Evolutionary conservation across 2,888 invertebrate species (phyloP), one percentile per base, ranked within the genome.

Genomic region (Xylophagus ater): DNA sequence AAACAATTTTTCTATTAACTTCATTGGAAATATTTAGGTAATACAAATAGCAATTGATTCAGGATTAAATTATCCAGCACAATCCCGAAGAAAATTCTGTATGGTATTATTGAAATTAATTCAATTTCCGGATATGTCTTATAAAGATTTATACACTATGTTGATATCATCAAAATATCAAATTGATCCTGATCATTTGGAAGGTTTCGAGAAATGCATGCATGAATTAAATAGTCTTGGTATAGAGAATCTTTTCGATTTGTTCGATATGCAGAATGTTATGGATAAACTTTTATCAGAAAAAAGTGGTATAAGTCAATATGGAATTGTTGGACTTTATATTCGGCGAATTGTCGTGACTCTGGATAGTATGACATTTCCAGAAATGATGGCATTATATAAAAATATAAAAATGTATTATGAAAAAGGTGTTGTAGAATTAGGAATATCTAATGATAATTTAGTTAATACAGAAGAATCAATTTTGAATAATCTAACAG

Each of bases 331-430:
- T 71, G 90, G 90, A 20, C 69, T 87, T 47, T 92, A 85, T 61
- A 70, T 92, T 45, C 70, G 90, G 45, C 71, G 89, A 54, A 79
- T 89, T 57, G 73, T 82, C 47, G 69, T 90, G 2, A 78, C 82
- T 46, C 76, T 90, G 56, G 86, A 89, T 53, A 84, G 82, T 58
- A 67, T 90, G 47, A 76, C 82, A 12, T 92, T 92, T 66, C 79
- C 82, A 24, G 84, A 87, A 69, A 78, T 87, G 42, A 80, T 81
- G 32, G 69, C 74, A 24, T 68, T 89, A 18, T 81, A 78, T 56
- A 74, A 78, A 51, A 74, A 78, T 47, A 83, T 81, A 55, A 74
- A 76, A 50, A 59, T 69, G 4, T 86, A 85, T 59, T 81, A 79
- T 54, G 72, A 74, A 49, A 69, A 67, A 53, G 71, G 72, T 25